These are phyloP conservation scores for Ectemnius continuus DNA, from an alignment of 2,888 invertebrate species.

Conservation along the genomic window DNA sequence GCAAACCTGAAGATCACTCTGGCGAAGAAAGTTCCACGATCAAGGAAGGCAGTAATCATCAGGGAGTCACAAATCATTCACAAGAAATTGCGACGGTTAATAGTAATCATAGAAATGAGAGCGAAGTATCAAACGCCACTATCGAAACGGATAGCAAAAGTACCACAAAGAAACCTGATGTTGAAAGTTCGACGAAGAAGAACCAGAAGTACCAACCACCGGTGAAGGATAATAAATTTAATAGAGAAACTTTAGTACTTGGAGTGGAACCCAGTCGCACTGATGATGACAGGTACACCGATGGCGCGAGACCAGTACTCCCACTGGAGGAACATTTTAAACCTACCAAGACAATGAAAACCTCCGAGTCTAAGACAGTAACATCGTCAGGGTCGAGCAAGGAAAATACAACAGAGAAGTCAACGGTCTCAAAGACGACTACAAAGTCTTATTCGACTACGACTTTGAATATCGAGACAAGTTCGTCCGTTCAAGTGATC, in stretches of 20 bases:
- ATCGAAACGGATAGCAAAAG: conserved; percentile 22
- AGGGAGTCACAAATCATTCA: conserved; percentile 13
- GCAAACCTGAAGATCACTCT: conserved; percentile 42
- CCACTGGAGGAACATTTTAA: conserved; percentile 47
- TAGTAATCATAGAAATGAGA: conserved; percentile 16
- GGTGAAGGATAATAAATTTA: conserved; percentile 65
- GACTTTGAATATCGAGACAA: conserved; percentile 72
- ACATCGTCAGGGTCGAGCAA: conserved; percentile 28
- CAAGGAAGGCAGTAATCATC: conserved; percentile 39
- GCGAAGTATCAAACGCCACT: conserved; percentile 13
- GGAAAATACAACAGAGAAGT: conserved; percentile 29
- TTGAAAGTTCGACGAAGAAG: conserved; percentile 54
- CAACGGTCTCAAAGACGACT: conserved; percentile 14
- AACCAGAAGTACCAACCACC: conserved; percentile 66
- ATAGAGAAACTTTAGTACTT: conserved; percentile 65
- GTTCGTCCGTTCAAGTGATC: conserved; percentile 72
- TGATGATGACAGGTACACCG: conserved; percentile 7
- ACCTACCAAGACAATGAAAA: conserved; percentile 47
- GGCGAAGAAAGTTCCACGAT: conserved; percentile 36
- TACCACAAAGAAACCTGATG: conserved; percentile 32
- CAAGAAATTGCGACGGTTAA: conserved; percentile 13
- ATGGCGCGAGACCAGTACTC: conserved; percentile 48
- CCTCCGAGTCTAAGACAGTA: conserved; percentile 16
- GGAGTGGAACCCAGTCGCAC: conserved; percentile 56
- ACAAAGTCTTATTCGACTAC: conserved; percentile 53